Conservation (phyloP, 1,140 invertebrate genomes). For the Tetraneura akinire region DNA sequence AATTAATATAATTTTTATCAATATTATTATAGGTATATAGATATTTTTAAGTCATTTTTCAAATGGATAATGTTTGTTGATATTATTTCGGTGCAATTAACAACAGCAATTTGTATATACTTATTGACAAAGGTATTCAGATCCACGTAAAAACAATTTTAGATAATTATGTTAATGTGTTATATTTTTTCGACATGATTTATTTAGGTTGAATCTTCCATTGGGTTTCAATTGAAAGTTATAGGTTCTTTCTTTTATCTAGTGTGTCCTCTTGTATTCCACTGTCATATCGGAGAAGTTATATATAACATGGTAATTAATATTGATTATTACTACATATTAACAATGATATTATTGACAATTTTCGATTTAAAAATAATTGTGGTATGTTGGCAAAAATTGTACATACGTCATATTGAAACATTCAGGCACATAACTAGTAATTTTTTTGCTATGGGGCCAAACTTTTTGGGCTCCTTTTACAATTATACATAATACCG, state of each 20-base stretch:
- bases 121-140: not conserved
- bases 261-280: not conserved
- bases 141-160: too few relatives aligned
- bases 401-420: too few relatives aligned
- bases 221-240: not conserved
- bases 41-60: conserved; percentile 17
- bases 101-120: not conserved
- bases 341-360: too few relatives aligned
- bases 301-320: not conserved
- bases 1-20: not conserved
- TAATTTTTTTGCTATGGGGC: too few relatives aligned
- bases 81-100: not conserved
- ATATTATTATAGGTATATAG: conserved; percentile 31
- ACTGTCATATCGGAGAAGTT: conserved; percentile 19
- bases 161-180: too few relatives aligned
- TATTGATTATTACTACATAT: too few relatives aligned
- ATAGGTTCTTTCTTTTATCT: not conserved
- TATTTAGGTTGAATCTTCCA: not conserved
- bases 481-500: too few relatives aligned
- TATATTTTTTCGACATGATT: not conserved
- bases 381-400: too few relatives aligned
- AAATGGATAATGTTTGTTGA: conserved; percentile 4
- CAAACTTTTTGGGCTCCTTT: too few relatives aligned
- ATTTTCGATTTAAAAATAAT: too few relatives aligned
- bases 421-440: too few relatives aligned